phyloP scores from a whole-genome alignment of 2,113 vertebrate genomes.

The Willisornis vidua region DNA sequence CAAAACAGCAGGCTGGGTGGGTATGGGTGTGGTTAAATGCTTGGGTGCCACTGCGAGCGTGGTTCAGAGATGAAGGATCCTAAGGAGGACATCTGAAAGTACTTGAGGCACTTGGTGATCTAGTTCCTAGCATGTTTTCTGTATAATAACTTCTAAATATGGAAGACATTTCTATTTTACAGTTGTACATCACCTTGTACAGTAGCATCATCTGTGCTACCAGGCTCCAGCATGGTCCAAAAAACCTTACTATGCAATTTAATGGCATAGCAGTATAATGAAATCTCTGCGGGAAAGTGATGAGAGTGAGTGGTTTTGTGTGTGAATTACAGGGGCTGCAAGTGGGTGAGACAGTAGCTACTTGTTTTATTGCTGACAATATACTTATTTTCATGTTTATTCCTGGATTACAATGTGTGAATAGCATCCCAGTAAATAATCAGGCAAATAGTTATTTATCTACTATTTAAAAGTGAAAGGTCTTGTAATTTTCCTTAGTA shows the following conservation, averaged over 20 bases:
- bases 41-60: neutral
- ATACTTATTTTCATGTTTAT: slow-evolving; percentile 51
- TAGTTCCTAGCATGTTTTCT: neutral
- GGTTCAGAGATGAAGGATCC: neutral
- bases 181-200: neutral
- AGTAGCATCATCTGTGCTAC: neutral
- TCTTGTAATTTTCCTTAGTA: slow-evolving; percentile 62
- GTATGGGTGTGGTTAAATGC: neutral
- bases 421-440: slow-evolving; percentile 29
- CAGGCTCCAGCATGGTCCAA: neutral
- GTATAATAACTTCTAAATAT: neutral
- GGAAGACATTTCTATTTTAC: neutral
- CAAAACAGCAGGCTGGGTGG: neutral
- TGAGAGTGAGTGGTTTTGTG: neutral
- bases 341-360: neutral
- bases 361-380: slow-evolving; percentile 54
- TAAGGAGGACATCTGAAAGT: neutral
- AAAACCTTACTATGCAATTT: neutral
- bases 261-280: neutral
- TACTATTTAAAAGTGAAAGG: slow-evolving; percentile 60
- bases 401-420: slow-evolving; percentile 37
- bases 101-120: neutral
- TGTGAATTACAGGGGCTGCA: slow-evolving; percentile 16
- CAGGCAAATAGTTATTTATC: slow-evolving; percentile 49
- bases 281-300: neutral